Evolutionary conservation across 2,888 invertebrate genomes (phyloP).

Genomic region (Caenorhabditis plicata): DNA sequence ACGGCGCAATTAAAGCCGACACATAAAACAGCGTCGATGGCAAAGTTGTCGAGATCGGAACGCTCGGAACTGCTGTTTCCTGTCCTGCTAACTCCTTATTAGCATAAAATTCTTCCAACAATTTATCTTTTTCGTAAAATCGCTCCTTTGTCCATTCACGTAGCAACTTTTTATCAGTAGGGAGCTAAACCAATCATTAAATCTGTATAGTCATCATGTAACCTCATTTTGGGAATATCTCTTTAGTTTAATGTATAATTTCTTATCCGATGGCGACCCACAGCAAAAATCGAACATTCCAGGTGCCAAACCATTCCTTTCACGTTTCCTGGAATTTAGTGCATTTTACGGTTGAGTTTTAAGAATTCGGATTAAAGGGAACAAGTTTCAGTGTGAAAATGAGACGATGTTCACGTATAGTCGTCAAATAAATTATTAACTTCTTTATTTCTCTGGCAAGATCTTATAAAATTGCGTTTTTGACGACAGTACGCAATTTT

Average conservation of each 20-base stretch:
- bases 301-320: constrained; percentile 44
- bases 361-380: too few relatives aligned
- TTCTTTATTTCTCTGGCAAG: too few relatives aligned
- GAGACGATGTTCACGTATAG: too few relatives aligned
- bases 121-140: constrained; percentile 51
- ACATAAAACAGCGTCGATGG: constrained; percentile 48
- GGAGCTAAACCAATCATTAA: constrained; percentile 25
- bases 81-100: too few relatives aligned
- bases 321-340: neutral
- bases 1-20: constrained; percentile 43
- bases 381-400: too few relatives aligned
- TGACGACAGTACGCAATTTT: too few relatives aligned
- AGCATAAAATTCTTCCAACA: constrained; percentile 41
- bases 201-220: constrained; percentile 1
- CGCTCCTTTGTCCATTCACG: constrained; percentile 48
- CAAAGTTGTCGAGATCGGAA: constrained; percentile 41
- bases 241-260: constrained; percentile 27
- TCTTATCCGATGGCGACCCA: constrained; percentile 27
- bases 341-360: too few relatives aligned
- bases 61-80: constrained; percentile 16
- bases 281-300: constrained; percentile 61
- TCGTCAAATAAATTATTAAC: too few relatives aligned
- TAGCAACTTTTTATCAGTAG: constrained; percentile 28
- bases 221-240: constrained; percentile 15
- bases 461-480: too few relatives aligned